Evolutionary conservation across 2,113 vertebrate species (phyloP), one percentile per base, ranked within the genome.

Genomic region (Protomyctophum bolini): DNA sequence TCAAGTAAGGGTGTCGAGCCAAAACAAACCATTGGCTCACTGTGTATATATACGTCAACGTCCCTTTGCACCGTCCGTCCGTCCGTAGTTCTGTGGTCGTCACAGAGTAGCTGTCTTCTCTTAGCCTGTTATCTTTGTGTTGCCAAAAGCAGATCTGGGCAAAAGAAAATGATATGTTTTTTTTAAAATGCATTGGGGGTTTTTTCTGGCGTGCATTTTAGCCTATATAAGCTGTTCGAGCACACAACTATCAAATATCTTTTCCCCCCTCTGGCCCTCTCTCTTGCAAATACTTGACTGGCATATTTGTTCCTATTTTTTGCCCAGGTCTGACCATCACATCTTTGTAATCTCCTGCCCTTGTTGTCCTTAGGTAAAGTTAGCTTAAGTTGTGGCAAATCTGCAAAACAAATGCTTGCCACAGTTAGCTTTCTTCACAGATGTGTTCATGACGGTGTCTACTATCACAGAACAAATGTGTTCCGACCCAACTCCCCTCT

Each of bases 1-100:
- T 82, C 97, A 98, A 94, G 96, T 98, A 96, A 97, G 96, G 94
- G 92, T 88, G 90, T 84, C 87, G 84, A 90, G 85, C 82, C 81
- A 10, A 28, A 21, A 62, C 1, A 61, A 76, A 79, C 70, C 58
- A 58, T 56, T 29, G 9, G 29, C 65, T 33, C 7, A 58, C 63
- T 56, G 49, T 41, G n/a, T 54, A 45, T n/a, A 47, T 54, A 45
- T n/a, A 47, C 56, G 47, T 41, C 3, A 41, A 41, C 33, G 33
- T 41, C 33, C 33, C 33, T 41, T 41, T 41, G 33, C 33, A 41
- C 21, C 21, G 21, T 21, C 33, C 49, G 28, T 54, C 21, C 21
- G 21, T 21, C 33, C 49, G 28, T 54, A 8, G 49, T 48, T 63
- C 62, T 50, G 46, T 50, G 46, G n/a, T 28, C 47, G 46, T 10